Percentiles rank a stretch among this genome's conserved stretches.
Evolutionary conservation across 1,140 invertebrate species (phyloP).

Genomic region (Ladona fulva): DNA sequence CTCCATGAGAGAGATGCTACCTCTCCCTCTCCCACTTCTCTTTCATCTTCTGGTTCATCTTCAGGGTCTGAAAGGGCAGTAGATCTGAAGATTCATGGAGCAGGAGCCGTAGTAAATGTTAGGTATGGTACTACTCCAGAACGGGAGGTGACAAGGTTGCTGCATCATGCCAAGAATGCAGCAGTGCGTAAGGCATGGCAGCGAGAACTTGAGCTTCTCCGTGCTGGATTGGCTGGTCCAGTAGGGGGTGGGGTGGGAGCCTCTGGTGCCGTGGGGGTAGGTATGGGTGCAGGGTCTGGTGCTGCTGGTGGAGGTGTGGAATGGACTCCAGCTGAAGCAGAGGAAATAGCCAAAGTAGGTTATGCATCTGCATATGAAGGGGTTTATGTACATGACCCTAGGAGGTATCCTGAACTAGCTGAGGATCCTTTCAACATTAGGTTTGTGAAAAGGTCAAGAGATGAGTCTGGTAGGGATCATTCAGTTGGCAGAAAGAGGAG

Average conservation of each 20-base stretch:
- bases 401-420: conserved; percentile 80
- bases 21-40: not conserved
- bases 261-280: conserved; percentile 53
- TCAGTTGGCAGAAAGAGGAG: not conserved
- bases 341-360: conserved; percentile 77
- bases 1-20: conserved; percentile 72
- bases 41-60: not conserved
- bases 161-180: conserved; percentile 77
- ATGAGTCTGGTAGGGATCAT: not conserved
- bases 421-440: conserved; percentile 93
- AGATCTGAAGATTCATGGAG: conserved; percentile 78
- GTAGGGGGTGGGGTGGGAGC: conserved; percentile 38
- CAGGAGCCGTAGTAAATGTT: conserved; percentile 68
- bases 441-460: conserved; percentile 61
- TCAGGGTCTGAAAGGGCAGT: conserved; percentile 35
- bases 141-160: conserved; percentile 74
- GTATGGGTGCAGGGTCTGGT: conserved; percentile 45
- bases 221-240: conserved; percentile 60
- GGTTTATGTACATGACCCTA: conserved; percentile 82
- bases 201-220: conserved; percentile 72
- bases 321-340: conserved; percentile 60
- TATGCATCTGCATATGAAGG: conserved; percentile 76
- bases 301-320: conserved; percentile 27
- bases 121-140: conserved; percentile 80
- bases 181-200: conserved; percentile 88